Conservation (phyloP, 2,888 invertebrate species). For the Scaptomyza reducta region DNA sequence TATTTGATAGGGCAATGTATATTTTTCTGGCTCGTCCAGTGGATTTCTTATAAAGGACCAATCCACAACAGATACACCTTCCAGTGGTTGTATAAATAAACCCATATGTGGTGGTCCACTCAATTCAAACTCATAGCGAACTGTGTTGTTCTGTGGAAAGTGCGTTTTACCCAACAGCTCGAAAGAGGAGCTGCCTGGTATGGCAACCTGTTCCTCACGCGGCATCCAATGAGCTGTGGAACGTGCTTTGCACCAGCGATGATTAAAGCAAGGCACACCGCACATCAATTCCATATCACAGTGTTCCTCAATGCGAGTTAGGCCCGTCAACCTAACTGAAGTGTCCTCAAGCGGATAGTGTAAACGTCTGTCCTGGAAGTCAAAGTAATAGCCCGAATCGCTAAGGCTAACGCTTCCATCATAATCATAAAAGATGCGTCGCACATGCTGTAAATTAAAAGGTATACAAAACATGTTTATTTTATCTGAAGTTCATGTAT, state of each 20-base stretch:
- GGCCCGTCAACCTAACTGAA: slow-evolving; percentile 56
- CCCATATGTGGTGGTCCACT: slow-evolving; percentile 79
- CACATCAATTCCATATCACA: slow-evolving; percentile 77
- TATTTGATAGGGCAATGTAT: slow-evolving; percentile 75
- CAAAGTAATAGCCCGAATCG: slow-evolving; percentile 85
- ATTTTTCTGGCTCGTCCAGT: slow-evolving; percentile 61
- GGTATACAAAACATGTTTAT: neutral
- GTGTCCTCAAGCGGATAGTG: slow-evolving; percentile 60
- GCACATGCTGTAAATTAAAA: slow-evolving; percentile 83
- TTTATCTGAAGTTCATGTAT: neutral
- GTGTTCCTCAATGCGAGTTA: slow-evolving; percentile 56
- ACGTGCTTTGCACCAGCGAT: slow-evolving; percentile 71
- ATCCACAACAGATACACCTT: slow-evolving; percentile 61
- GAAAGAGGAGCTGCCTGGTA: slow-evolving; percentile 68
- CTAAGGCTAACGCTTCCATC: slow-evolving; percentile 78
- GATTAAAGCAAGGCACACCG: slow-evolving; percentile 79
- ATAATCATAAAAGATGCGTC: slow-evolving; percentile 84
- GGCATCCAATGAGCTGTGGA: slow-evolving; percentile 69
- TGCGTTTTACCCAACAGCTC: slow-evolving; percentile 37
- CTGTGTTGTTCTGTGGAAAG: slow-evolving; percentile 20
- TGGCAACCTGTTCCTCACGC: slow-evolving; percentile 48
- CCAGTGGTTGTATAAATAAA: slow-evolving; percentile 73
- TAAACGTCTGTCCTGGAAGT: slow-evolving; percentile 84
- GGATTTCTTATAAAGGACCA: slow-evolving; percentile 78
- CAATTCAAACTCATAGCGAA: slow-evolving; percentile 73